These are phyloP conservation scores for Crotophaga sulcirostris DNA, from an alignment of 2,113 vertebrate genomes.

Conservation along the genomic window DNA sequence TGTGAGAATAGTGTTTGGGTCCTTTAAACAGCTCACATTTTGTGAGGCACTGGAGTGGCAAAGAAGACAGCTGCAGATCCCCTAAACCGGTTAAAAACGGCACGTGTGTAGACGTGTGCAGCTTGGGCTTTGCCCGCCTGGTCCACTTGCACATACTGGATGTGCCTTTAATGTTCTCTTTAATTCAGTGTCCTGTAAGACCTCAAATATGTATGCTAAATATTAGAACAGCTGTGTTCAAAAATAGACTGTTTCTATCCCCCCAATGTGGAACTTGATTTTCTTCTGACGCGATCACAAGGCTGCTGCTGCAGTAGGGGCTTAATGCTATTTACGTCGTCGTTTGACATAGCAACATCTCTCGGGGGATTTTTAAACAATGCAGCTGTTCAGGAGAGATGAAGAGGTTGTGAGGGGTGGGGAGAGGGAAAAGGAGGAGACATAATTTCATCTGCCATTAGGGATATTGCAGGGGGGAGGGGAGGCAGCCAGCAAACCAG, in stretches of 20 bases:
- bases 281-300: constrained; percentile 66
- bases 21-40: not conserved
- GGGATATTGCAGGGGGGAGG: not conserved
- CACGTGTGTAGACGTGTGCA: not conserved
- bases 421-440: constrained; percentile 4
- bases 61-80: not conserved
- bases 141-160: not conserved
- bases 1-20: not conserved
- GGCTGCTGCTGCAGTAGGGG: constrained; percentile 61
- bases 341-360: constrained; percentile 69
- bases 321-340: constrained; percentile 70
- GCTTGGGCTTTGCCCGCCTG: not conserved
- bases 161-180: not conserved
- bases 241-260: constrained; percentile 48
- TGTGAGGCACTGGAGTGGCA: not conserved
- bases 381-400: constrained; percentile 64
- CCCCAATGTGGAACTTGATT: constrained; percentile 63
- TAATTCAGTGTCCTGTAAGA: constrained; percentile 20
- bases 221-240: constrained; percentile 44
- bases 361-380: constrained; percentile 68
- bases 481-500: not conserved
- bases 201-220: constrained; percentile 17
- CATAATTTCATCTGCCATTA: constrained; percentile 33
- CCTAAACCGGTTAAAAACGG: not conserved
- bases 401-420: constrained; percentile 31